These are phyloP conservation scores for Nestor notabilis DNA, from an alignment of 2,113 vertebrate species.

Conservation along the genomic window DNA sequence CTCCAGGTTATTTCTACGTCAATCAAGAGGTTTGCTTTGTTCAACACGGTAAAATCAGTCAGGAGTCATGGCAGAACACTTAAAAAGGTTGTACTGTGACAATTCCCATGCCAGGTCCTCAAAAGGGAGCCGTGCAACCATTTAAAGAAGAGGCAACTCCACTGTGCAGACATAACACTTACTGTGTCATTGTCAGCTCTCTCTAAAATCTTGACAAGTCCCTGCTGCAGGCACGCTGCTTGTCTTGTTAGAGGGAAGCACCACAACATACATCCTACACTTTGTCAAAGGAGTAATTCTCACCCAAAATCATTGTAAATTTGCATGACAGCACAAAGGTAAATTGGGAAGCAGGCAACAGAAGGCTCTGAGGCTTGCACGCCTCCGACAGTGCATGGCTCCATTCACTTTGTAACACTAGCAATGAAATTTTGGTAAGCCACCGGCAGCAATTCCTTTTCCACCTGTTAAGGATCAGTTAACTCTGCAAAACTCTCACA, in stretches of 20 bases:
- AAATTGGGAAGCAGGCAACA: conserved; percentile 44
- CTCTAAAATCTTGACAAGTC: conserved; percentile 62
- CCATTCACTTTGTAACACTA: not conserved
- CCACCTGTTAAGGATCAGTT: not conserved
- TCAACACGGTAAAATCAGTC: not conserved
- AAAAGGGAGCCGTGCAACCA: not conserved
- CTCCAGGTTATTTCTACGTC: not conserved
- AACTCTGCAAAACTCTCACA: not conserved
- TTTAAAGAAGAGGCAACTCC: conserved; percentile 37
- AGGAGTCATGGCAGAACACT: not conserved
- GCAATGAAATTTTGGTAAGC: not conserved
- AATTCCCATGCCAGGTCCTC: not conserved
- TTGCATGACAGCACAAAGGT: conserved; percentile 68
- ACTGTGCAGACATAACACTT: not conserved
- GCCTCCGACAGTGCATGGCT: not conserved
- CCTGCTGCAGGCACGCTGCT: conserved; percentile 13
- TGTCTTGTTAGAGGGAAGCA: conserved; percentile 58
- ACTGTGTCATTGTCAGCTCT: conserved; percentile 55
- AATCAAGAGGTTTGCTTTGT: not conserved
- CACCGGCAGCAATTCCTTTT: not conserved
- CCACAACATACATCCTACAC: conserved; percentile 62
- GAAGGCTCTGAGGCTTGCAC: not conserved
- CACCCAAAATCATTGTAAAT: conserved; percentile 50
- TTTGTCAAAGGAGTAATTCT: conserved; percentile 66
- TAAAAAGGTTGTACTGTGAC: not conserved